These are phyloP conservation scores for Girardinus metallicus DNA, from an alignment of 2,797 vertebrate genomes.

Conservation along the genomic window DNA sequence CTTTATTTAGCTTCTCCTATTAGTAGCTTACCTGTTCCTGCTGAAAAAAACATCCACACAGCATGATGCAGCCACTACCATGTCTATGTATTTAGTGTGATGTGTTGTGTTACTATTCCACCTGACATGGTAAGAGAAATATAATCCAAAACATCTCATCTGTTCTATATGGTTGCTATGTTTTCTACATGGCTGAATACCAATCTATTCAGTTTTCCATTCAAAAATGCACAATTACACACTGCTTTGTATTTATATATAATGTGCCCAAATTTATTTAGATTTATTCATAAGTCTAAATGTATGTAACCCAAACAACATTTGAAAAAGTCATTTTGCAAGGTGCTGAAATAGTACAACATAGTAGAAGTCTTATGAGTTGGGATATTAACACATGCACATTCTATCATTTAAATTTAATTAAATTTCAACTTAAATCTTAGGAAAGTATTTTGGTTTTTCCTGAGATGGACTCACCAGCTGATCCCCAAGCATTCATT, in stretches of 20 bases:
- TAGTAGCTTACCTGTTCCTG: neutral
- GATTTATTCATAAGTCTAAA: no score
- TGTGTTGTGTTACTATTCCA: neutral
- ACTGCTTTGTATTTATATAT: neutral
- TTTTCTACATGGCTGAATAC: neutral
- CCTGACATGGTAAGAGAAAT: neutral
- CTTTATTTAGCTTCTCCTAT: neutral
- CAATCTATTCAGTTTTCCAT: neutral
- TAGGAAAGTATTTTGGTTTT: neutral
- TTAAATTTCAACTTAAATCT: neutral
- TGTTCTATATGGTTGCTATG: neutral
- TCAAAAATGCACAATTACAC: neutral
- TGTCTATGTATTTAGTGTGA: neutral
- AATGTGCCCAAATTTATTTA: neutral
- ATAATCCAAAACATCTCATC: neutral
- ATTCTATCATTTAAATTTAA: neutral
- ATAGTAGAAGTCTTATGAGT: neutral
- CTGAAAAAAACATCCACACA: neutral
- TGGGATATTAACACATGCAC: neutral
- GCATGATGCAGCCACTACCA: neutral
- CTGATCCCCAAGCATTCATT: slow-evolving; percentile 41
- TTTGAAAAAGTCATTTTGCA: neutral
- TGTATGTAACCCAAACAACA: neutral
- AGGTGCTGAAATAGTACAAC: neutral
- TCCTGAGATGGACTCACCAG: slow-evolving; percentile 38